Conservation (phyloP, 2,113 vertebrate species). For the Onychostruthus taczanowskii region DNA sequence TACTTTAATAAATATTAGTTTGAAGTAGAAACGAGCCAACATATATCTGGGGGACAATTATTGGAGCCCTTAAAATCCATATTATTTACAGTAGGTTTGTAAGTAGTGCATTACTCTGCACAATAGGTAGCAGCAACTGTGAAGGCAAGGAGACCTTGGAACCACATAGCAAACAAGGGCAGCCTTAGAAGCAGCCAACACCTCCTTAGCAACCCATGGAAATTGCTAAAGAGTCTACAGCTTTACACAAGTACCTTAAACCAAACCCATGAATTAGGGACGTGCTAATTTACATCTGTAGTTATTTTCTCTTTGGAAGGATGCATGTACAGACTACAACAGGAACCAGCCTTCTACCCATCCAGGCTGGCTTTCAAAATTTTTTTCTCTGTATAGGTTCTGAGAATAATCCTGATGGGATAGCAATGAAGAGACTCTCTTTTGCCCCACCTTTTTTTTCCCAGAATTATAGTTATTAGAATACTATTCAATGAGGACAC, state of each 20-base stretch:
- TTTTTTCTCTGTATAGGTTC: background rate
- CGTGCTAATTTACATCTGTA: background rate
- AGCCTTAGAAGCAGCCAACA: background rate
- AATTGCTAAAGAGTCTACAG: background rate
- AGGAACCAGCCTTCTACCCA: background rate
- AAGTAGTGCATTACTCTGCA: background rate
- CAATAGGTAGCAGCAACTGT: background rate
- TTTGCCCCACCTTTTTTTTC: background rate
- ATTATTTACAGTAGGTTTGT: conserved; percentile 7
- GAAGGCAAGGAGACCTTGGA: background rate
- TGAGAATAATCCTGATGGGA: background rate
- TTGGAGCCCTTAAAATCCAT: background rate
- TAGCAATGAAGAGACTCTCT: background rate
- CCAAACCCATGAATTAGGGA: background rate
- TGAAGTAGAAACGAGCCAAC: background rate
- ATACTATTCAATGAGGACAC: background rate
- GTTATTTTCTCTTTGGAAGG: background rate
- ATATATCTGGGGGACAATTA: conserved; percentile 16
- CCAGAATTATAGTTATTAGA: background rate
- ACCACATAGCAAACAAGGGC: background rate
- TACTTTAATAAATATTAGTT: conserved; percentile 33
- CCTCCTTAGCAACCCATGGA: background rate
- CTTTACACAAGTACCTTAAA: background rate
- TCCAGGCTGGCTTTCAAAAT: background rate
- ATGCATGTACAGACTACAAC: background rate